phyloP scores from a whole-genome alignment of 2,888 invertebrate genomes.

The Heliconius sara region DNA sequence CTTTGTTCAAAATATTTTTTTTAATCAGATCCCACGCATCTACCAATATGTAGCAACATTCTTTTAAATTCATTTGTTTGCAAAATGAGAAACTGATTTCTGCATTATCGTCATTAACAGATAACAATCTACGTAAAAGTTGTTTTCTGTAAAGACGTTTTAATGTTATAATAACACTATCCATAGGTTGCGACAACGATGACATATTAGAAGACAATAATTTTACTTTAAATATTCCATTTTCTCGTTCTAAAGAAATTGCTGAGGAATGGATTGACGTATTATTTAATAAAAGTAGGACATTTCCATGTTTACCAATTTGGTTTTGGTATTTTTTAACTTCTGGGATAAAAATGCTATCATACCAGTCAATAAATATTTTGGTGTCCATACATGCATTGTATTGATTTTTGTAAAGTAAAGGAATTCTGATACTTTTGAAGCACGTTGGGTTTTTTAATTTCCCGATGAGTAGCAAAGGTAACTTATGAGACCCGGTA shows the following conservation, averaged over 20 bases:
- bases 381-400: slow-evolving; percentile 36
- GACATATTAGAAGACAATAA: slow-evolving; percentile 47
- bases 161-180: slow-evolving; percentile 47
- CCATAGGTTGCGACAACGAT: slow-evolving; percentile 49
- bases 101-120: slow-evolving; percentile 42
- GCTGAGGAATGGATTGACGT: slow-evolving; percentile 46
- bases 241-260: slow-evolving; percentile 46
- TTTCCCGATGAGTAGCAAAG: slow-evolving; percentile 46
- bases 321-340: slow-evolving; percentile 44
- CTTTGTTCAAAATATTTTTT: slow-evolving; percentile 41
- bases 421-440: slow-evolving; percentile 36
- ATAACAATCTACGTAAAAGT: slow-evolving; percentile 45
- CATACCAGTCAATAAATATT: slow-evolving; percentile 45
- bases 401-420: slow-evolving; percentile 40
- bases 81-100: slow-evolving; percentile 40
- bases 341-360: slow-evolving; percentile 47
- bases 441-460: slow-evolving; percentile 39
- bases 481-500: slow-evolving; percentile 47
- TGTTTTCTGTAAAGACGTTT: slow-evolving; percentile 50
- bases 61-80: slow-evolving; percentile 47
- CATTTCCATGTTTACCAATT: slow-evolving; percentile 42
- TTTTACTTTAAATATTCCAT: slow-evolving; percentile 45
- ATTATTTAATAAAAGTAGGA: slow-evolving; percentile 44
- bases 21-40: slow-evolving; percentile 45
- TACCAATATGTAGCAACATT: slow-evolving; percentile 47